Base-by-base conservation (phyloP, 30 jellyfish, hydroid and myxozoan genomes). In the Morbakka virulenta region DNA sequence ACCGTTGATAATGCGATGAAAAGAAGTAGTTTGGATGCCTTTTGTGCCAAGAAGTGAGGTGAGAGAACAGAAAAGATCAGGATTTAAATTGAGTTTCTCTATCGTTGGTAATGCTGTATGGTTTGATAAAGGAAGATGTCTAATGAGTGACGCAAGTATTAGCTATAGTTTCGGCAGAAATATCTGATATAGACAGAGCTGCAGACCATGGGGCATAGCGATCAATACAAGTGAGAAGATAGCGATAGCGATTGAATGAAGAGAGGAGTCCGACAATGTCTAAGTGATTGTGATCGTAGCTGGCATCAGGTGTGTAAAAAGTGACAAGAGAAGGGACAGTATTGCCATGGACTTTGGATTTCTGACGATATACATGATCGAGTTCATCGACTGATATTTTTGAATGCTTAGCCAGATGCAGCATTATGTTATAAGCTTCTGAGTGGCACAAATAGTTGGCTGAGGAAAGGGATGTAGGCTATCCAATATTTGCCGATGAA, bases 241-340 rank as follows among this genome's bases (percentile, higher is more conserved):
- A 74, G 12, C 30, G 29, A 62, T n/a, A 33, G 13, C 64, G 62
- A 2, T 70, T 30, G 1, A 82, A 72, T 2, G 31, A 9, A 2
- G 91, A 41, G 2, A 80, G 67, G 4, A 78, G 91, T 20, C 89
- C 87, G 52, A 51, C 89, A 20, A 80, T 36, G 52, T 80, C 89
- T 2, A 80, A 12, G 82, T 80, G 87, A 27, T 31, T 30, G 51
- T 48, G 87, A 24, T 32, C 91, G 32, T 67, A 80, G 33, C 89
- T 32, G 13, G 68, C 57, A 31, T 51, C 77, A 4, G 13, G 76
- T 24, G 28, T 4, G 32, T 64, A 24, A 4, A 41, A 41, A 17
- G 57, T 41, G 13, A 9, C 57, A 41, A 41, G n/a, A 2, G 89
- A 74, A 12, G 86, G 13, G 28, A 13, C 20, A 3, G 79, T 52